A percentile compares a stretch with the other conserved stretches of the same genome.
phyloP scores from a whole-genome alignment of 2,113 vertebrate species.

The Delphinus delphis region DNA sequence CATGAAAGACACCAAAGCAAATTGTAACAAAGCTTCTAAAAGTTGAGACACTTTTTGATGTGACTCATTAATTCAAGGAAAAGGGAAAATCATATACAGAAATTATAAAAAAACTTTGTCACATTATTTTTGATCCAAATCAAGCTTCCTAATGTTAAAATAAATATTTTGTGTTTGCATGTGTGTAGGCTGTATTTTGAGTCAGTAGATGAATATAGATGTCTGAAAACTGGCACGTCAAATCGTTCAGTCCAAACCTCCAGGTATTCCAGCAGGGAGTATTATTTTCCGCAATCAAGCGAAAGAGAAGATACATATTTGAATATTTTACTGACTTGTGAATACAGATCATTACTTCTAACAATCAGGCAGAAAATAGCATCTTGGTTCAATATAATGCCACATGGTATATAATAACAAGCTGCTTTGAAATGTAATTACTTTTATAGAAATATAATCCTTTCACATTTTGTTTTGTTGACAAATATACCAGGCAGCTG shows the following conservation, averaged over 20 bases:
- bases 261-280: conserved; percentile 75
- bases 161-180: conserved; percentile 49
- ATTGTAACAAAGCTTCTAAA: conserved; percentile 78
- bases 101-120: conserved; percentile 62
- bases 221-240: conserved; percentile 63
- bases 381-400: conserved; percentile 37
- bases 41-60: conserved; percentile 79
- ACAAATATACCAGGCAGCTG: conserved; percentile 78
- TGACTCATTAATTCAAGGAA: conserved; percentile 72
- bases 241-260: conserved; percentile 74
- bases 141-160: conserved; percentile 73
- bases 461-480: conserved; percentile 81
- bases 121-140: conserved; percentile 59
- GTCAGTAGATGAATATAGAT: conserved; percentile 75
- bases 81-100: conserved; percentile 53
- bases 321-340: conserved; percentile 59
- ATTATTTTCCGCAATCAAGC: conserved; percentile 72
- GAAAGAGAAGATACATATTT: conserved; percentile 52
- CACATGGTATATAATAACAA: conserved; percentile 54
- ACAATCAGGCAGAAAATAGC: conserved; percentile 73
- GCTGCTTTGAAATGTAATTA: conserved; percentile 70
- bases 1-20: conserved; percentile 83
- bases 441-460: conserved; percentile 78
- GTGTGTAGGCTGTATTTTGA: conserved; percentile 74
- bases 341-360: conserved; percentile 70